A percentile compares a stretch with the other conserved stretches of the same genome.
These are phyloP conservation scores for Miltochrista miniata DNA, from an alignment of 2,888 invertebrate species.

Conservation along the genomic window DNA sequence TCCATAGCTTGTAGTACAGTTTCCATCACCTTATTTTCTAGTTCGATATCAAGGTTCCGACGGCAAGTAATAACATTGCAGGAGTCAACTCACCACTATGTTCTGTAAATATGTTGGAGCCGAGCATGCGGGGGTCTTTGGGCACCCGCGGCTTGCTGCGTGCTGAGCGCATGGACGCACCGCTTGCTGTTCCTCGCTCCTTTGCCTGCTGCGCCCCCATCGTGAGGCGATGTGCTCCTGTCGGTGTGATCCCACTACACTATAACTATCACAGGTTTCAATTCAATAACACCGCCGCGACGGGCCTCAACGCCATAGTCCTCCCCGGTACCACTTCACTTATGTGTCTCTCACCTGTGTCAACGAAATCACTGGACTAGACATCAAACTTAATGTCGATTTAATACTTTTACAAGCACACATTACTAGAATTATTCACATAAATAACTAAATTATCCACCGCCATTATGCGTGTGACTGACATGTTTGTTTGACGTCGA, in stretches of 20 bases:
- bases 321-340: conserved; percentile 16
- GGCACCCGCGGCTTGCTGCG: conserved; percentile 89
- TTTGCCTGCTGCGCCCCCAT: conserved; percentile 98
- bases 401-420: conserved; percentile 40
- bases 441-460: conserved; percentile 69
- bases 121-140: conserved; percentile 93
- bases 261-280: conserved; percentile 48
- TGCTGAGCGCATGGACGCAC: conserved; percentile 88
- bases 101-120: conserved; percentile 96
- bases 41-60: neutral
- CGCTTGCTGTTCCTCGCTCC: conserved; percentile 91
- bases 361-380: conserved; percentile 14
- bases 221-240: conserved; percentile 47
- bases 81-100: conserved; percentile 91
- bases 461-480: conserved; percentile 73
- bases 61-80: neutral
- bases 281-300: conserved; percentile 63
- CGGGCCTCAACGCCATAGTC: conserved; percentile 54
- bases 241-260: conserved; percentile 37
- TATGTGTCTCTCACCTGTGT: conserved; percentile 13
- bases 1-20: neutral
- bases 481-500: conserved; percentile 73
- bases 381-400: conserved; percentile 29
- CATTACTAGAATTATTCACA: conserved; percentile 50
- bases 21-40: neutral